Base-by-base conservation (phyloP, 2,888 invertebrate species). In the Papilio protenor region DNA sequence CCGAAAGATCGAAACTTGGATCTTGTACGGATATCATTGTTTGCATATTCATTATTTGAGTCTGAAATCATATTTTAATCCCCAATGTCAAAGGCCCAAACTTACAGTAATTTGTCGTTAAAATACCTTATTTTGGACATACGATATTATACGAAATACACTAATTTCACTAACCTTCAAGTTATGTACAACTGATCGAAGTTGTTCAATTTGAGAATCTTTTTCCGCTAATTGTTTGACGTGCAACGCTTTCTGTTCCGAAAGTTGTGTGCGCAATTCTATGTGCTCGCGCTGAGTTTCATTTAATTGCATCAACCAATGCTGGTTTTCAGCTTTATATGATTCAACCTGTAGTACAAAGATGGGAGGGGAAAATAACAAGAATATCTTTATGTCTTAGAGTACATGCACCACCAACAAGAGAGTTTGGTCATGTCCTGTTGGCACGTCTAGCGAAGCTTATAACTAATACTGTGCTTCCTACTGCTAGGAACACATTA, bases 291-390 rank as follows among this genome's bases (percentile, higher is more conserved):
- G 90, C 80, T 95, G 95, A 64, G 92, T 94, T 59, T 93, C 93
- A 76, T 89, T 95, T 0, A 96, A 89, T 83, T 96, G 96, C 5
- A 92, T 86, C 45, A 96, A 84, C 96, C 96, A 96, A 83, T 96
- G 96, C 76, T 96, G 95, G 64, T 95, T 95, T 85, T 96, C 96
- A 5, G 93, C 94, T 84, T 96, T 96, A 83, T 96, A 97, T 27
- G 95, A 95, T 27, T 95, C 95, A 40, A 96, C 92, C 94, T 94
- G 57, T 11, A 59, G 78, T 23, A 82, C 33, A 3, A 3, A 64
- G 40, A 27, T 77, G 40, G 16, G 77, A 40, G 18, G 23, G 47
- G 14, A 40, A 27, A 18, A 23, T 12, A 18, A 40, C 10, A 57
- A 59, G 10, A 61, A 64, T 10, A 27, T 8, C 10, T 27, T 1